Conservation (phyloP, 2,888 invertebrate genomes). For the Augiades crinisus region DNA sequence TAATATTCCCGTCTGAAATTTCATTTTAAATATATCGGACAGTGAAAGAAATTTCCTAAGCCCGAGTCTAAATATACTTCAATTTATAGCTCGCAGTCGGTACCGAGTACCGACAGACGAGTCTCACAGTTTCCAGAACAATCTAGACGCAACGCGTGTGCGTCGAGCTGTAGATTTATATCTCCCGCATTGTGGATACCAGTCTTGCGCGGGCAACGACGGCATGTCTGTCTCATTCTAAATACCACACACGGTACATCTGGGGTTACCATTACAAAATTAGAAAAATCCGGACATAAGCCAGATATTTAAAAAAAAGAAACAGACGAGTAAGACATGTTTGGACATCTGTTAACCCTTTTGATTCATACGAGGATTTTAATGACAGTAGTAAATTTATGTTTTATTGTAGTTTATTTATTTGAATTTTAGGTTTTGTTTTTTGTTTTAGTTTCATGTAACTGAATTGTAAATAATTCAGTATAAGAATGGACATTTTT, state of each 20-base stretch:
- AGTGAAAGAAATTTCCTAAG: neutral
- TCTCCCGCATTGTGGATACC: conserved; percentile 13
- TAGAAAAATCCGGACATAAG: too few species aligned
- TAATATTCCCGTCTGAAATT: conserved; percentile 13
- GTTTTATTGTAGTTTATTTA: too few species aligned
- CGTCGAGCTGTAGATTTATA: conserved; percentile 30
- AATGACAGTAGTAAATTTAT: too few species aligned
- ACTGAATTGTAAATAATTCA: too few species aligned
- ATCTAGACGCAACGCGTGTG: conserved; percentile 32
- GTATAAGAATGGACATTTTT: too few species aligned
- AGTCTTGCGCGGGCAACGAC: conserved; percentile 14
- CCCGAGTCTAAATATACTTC: neutral
- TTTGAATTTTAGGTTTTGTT: too few species aligned
- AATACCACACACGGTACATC: conserved; percentile 19
- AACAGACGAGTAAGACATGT: too few species aligned
- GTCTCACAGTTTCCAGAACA: conserved; percentile 29
- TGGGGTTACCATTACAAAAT: too few species aligned
- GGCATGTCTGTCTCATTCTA: conserved; percentile 5
- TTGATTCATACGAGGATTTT: too few species aligned
- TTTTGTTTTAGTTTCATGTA: too few species aligned
- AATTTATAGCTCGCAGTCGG: neutral
- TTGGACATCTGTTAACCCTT: too few species aligned
- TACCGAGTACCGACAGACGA: neutral
- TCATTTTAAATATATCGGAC: neutral
- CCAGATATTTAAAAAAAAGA: too few species aligned